phyloP scores from a whole-genome alignment of 2,113 vertebrate species.

The Otis tarda region DNA sequence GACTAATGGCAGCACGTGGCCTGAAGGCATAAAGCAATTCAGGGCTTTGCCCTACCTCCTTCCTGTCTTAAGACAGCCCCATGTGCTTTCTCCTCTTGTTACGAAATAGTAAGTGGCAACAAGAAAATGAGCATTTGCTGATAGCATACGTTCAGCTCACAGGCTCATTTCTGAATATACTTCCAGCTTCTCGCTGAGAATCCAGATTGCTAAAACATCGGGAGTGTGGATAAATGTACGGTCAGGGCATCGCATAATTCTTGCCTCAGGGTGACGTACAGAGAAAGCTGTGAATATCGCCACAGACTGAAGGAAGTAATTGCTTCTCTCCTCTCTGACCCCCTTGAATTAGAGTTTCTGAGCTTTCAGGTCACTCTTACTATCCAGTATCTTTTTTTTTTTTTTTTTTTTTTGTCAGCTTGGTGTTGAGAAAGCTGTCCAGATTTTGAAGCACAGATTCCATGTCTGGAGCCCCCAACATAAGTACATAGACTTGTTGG shows the following conservation, averaged over 20 bases:
- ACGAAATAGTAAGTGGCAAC: constrained; percentile 23
- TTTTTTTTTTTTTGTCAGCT: background rate
- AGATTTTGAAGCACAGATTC: background rate
- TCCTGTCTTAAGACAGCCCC: background rate
- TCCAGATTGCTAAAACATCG: no score
- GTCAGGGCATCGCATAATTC: no score
- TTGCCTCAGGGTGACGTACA: background rate
- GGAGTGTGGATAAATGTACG: no score
- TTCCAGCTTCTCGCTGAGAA: background rate
- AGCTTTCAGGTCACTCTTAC: background rate
- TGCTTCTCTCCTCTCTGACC: background rate
- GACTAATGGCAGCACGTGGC: background rate
- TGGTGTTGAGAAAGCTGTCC: background rate
- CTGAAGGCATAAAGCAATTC: background rate
- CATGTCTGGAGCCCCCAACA: no score
- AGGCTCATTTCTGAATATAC: background rate
- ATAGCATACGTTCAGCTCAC: constrained; percentile 1
- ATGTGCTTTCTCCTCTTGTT: background rate
- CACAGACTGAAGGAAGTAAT: background rate
- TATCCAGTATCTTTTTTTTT: background rate
- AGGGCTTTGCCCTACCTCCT: background rate
- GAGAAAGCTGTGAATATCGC: background rate
- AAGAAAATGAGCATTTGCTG: background rate
- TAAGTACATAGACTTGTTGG: no score
- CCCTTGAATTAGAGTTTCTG: background rate